Evolutionary conservation across 1,140 invertebrate genomes (phyloP).

Genomic region (Stenopsyche tienmushanensis): DNA sequence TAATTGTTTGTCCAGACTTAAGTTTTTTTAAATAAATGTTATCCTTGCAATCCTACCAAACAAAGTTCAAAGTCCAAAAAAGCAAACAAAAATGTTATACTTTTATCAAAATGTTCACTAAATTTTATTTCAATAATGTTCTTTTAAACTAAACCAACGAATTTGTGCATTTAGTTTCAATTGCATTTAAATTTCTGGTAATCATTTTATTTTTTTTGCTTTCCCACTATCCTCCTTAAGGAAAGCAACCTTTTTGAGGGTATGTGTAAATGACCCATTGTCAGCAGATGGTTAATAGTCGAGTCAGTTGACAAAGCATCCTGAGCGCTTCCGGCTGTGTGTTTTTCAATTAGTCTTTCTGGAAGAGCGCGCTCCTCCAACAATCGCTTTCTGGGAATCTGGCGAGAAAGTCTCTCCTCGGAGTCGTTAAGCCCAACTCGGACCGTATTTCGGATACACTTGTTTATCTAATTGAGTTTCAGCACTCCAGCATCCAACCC

Average conservation of each 20-base stretch:
- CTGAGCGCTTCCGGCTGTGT: not conserved
- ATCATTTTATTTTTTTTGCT: no score
- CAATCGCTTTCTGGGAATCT: conserved; percentile 19
- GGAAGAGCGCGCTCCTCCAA: conserved; percentile 10
- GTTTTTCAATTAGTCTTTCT: conserved; percentile 29
- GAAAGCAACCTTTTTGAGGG: not conserved
- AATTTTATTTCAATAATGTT: no score
- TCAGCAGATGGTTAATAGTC: not conserved
- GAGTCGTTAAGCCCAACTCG: conserved; percentile 39
- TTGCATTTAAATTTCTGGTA: not conserved
- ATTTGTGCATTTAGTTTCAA: not conserved
- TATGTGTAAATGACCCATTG: not conserved
- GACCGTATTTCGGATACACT: conserved; percentile 42
- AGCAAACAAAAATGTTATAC: no score
- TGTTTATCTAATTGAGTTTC: conserved; percentile 42
- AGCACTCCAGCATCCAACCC: conserved; percentile 31
- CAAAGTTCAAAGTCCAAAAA: no score
- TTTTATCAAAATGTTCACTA: no score
- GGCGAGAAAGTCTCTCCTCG: conserved; percentile 24
- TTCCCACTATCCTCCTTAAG: no score
- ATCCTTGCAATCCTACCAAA: no score
- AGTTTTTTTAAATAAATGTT: no score
- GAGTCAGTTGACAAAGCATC: not conserved
- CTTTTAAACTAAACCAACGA: no score
- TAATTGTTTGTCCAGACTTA: no score